Percentiles rank a stretch among this genome's conserved stretches.
These are phyloP conservation scores for Styela clava DNA, from an alignment of 23 tunicate genomes.

Conservation along the genomic window DNA sequence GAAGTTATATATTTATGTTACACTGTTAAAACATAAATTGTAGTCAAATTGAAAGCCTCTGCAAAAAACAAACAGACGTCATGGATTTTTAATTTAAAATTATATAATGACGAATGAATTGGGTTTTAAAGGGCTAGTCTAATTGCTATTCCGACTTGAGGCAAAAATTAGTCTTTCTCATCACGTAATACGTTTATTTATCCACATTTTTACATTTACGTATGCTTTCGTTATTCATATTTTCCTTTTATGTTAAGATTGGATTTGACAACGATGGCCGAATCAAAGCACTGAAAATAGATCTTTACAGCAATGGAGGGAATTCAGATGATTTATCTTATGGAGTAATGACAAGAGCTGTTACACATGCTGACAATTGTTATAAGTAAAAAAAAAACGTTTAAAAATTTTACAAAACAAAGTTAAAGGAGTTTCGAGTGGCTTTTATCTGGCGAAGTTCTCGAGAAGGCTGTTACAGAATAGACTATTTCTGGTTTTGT, in stretches of 20 bases:
- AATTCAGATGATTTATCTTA: conserved; percentile 57
- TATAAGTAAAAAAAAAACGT: conserved; percentile 42
- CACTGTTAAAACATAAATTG: not conserved
- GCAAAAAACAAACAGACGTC: not conserved
- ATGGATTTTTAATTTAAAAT: not conserved
- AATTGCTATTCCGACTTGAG: no score
- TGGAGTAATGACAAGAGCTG: conserved; percentile 29
- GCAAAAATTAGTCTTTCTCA: no score
- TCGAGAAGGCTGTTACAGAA: not conserved
- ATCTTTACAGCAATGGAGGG: conserved; percentile 65
- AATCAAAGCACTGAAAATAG: conserved; percentile 41
- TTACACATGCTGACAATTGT: conserved; percentile 47
- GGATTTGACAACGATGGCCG: conserved; percentile 74
- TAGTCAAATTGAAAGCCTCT: not conserved
- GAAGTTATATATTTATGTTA: not conserved
- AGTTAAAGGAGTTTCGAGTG: no score
- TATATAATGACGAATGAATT: no score
- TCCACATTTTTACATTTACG: no score
- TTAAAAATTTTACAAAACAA: not conserved
- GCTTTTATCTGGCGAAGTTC: not conserved
- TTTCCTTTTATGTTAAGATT: conserved; percentile 30
- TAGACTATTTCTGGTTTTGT: no score
- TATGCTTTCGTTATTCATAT: not conserved
- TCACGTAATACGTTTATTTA: no score
- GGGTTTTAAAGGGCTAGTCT: no score